Evolutionary conservation across 2,113 vertebrate species (phyloP).

Genomic region (Ammodytes dubius): DNA sequence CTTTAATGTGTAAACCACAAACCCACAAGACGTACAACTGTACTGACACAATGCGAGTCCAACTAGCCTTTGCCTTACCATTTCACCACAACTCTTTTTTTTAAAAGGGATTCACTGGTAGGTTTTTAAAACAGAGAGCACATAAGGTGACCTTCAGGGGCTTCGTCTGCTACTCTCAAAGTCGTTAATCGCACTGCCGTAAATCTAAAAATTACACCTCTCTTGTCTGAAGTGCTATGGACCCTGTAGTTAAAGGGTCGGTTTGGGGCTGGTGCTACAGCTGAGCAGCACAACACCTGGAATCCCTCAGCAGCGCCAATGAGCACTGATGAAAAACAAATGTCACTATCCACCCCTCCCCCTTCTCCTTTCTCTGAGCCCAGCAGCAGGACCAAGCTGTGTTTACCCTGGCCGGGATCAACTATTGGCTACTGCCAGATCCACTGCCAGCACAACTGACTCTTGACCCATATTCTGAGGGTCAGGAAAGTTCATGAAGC

Average conservation of each 20-base stretch:
- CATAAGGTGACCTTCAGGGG: conserved; percentile 49
- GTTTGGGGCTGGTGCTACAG: conserved; percentile 63
- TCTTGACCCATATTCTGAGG: conserved; percentile 71
- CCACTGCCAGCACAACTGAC: conserved; percentile 60
- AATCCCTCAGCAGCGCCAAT: conserved; percentile 76
- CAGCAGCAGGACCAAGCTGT: conserved; percentile 62
- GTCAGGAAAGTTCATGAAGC: conserved; percentile 58
- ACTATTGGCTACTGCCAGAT: conserved; percentile 75
- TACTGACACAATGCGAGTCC: not conserved
- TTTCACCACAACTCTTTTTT: conserved; percentile 6
- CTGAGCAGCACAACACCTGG: conserved; percentile 82
- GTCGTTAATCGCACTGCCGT: conserved; percentile 36
- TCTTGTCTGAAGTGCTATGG: conserved; percentile 45
- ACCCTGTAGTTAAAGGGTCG: conserved; percentile 67
- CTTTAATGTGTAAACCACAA: conserved; percentile 6
- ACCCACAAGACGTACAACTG: not conserved
- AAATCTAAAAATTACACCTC: conserved; percentile 71
- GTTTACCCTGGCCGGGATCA: conserved; percentile 73
- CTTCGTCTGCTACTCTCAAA: conserved; percentile 29
- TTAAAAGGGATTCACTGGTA: not conserved
- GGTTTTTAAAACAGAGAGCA: conserved; percentile 20
- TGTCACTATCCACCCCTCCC: conserved; percentile 61
- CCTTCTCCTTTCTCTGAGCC: conserved; percentile 24
- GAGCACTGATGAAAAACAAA: conserved; percentile 82
- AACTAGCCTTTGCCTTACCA: not conserved